Base-by-base conservation (phyloP, 2,797 vertebrate genomes). In the Poecile montanus region DNA sequence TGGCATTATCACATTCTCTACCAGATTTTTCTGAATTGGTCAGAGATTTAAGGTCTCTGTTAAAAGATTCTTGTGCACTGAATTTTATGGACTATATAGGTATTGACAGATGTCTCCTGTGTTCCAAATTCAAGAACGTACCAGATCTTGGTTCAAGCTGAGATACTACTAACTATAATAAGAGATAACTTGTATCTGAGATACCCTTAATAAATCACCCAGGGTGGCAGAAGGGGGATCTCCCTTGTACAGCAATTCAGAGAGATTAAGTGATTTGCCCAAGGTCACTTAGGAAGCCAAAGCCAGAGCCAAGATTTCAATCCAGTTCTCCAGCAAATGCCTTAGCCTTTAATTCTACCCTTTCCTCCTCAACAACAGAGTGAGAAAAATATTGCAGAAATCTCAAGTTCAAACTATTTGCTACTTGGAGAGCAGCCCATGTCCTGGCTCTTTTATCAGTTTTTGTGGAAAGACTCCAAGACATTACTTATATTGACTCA, bases 401-500 rank as follows among this genome's bases (percentile, higher is more conserved):
- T 93, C 92, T 88, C 87, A 94, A 91, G 95, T 93, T 94, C 92
- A 85, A 88, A 74, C 81, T 85, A 61, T 54, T 93, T 82, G 60
- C 93, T 81, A 9, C 84, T 95, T 96, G 95, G 95, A 96, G 58
- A 96, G 79, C 82, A 91, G 91, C 95, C 96, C 92, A 29, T 79
- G 91, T 92, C 79, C 85, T 93, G 85, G 92, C 79, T 96, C 89
- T 73, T 91, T 81, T 88, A 96, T 93, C 92, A 92, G 88, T 90
- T 93, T 96, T 13, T 63, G 66, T 95, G 94, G 94, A 96, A 93
- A 95, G 79, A 47, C 92, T 97, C 95, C 96, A 96, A 96, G 94
- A 90, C 95, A 95, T 96, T 91, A 97, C 95, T 96, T 97, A 94
- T 72, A 91, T 95, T 95, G 96, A 95, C 94, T 96, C 91, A 96